phyloP scores from a whole-genome alignment of 2,113 vertebrate genomes.

The Poeciliopsis retropinna region DNA sequence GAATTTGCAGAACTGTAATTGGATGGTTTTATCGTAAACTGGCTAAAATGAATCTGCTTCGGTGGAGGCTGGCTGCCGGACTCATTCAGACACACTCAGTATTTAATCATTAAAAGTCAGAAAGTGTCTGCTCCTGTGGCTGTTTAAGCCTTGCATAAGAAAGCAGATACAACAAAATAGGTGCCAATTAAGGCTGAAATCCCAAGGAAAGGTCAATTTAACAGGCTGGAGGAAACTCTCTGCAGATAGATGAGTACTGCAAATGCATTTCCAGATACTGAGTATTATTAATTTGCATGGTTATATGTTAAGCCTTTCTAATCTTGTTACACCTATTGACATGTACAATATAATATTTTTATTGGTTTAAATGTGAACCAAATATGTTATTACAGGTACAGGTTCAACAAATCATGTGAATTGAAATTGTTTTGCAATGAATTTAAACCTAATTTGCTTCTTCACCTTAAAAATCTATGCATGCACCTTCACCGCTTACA shows the following conservation, averaged over 20 bases:
- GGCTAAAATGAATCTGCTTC: slow-evolving; percentile 39
- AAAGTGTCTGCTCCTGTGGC: slow-evolving; percentile 39
- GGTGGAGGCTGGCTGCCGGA: slow-evolving; percentile 21
- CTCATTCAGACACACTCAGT: slow-evolving; percentile 18
- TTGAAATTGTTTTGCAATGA: not conserved
- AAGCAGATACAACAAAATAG: slow-evolving; percentile 33
- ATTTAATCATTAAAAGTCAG: slow-evolving; percentile 63
- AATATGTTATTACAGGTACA: not conserved
- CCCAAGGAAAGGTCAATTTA: slow-evolving; percentile 68
- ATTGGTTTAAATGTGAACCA: not conserved
- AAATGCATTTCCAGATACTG: slow-evolving; percentile 3
- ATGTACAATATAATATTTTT: not conserved
- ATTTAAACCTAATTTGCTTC: not conserved
- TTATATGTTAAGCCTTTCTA: not conserved
- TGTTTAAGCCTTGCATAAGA: slow-evolving; percentile 18
- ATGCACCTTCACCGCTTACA: slow-evolving; percentile 32
- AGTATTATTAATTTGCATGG: not conserved
- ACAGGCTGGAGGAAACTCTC: slow-evolving; percentile 22
- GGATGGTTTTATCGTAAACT: slow-evolving; percentile 49
- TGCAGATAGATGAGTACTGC: slow-evolving; percentile 22
- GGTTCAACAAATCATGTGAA: not conserved
- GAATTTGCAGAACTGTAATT: slow-evolving; percentile 49
- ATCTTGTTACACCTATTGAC: not conserved
- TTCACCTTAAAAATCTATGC: not conserved
- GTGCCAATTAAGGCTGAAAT: slow-evolving; percentile 65